Percentiles rank a stretch among this genome's conserved stretches.
These are phyloP conservation scores for Oscarella lobularis DNA, from an alignment of 37 sponge, comb jelly and placozoan species.

Conservation along the genomic window DNA sequence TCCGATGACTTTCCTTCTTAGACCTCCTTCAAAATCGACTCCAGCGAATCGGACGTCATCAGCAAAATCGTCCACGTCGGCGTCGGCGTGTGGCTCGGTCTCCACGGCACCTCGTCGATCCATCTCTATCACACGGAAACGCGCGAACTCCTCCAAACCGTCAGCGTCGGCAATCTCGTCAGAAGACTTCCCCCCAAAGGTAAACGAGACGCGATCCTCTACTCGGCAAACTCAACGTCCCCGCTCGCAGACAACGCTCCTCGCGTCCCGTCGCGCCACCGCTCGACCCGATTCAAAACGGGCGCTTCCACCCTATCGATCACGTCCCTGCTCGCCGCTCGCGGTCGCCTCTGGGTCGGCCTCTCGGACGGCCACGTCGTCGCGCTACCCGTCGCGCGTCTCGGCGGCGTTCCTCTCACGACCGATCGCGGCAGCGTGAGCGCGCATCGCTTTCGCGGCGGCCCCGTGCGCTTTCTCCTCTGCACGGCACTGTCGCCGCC, in stretches of 20 bases:
- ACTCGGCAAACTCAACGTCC: too few species aligned
- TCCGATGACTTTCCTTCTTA: background rate
- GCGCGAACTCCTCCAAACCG: background rate
- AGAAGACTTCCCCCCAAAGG: too few species aligned
- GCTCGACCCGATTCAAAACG: too few species aligned
- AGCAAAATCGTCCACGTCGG: background rate
- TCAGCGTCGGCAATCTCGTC: too few species aligned
- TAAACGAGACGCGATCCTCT: too few species aligned
- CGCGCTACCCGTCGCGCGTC: background rate
- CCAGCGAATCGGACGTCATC: background rate
- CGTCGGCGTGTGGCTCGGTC: background rate
- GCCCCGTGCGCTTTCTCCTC: background rate
- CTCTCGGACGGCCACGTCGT: background rate
- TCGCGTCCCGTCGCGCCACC: too few species aligned
- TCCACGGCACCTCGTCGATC: background rate
- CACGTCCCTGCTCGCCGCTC: background rate
- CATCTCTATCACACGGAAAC: background rate
- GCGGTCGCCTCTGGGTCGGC: background rate
- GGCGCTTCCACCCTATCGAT: background rate
- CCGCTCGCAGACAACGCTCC: too few species aligned
- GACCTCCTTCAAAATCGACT: background rate
- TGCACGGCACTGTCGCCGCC: too few species aligned
- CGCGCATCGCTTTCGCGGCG: background rate
- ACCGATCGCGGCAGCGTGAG: background rate
- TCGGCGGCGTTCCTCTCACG: background rate